Base-by-base conservation (phyloP, 2,797 vertebrate species). In the Eremophila alpestris region DNA sequence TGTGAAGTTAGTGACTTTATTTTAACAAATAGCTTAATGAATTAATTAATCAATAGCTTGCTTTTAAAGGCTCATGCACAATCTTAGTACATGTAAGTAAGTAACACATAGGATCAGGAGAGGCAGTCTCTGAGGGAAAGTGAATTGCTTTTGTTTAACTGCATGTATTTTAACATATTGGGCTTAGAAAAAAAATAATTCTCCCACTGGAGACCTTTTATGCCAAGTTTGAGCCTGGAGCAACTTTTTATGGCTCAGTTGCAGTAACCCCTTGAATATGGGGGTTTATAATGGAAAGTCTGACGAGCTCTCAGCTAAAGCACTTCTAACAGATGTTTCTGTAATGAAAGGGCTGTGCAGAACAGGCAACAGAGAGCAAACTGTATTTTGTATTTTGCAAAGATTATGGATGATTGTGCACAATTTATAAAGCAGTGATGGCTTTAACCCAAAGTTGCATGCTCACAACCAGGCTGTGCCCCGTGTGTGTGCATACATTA, bases 231-330 rank as follows among this genome's bases (percentile, higher is more conserved):
- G 70, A 95, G 94, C 93, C 93, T 93, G 89, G 71, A 97, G 95
- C 89, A 90, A 95, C 60, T 87, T 94, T 97, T 95, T 96, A 95
- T 17, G 13, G 86, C 92, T 95, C 65, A 59, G 73, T 93, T 97
- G 93, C 78, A 90, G 94, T 90, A 95, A 94, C 96, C 93, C 93
- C 92, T 92, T 92, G 75, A 96, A 96, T 95, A 87, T 78, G 32
- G 93, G 90, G 95, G 93, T 83, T 97, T 97, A 94, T 90, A 94
- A 96, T 87, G 96, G 95, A 97, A 96, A 96, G 60, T 97, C 80
- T 97, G 96, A 96, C 90, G 0, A 94, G 69, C 24, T 67, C 46
- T 83, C 68, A 89, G 80, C 84, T 76, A 62, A 89, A 94, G 84
- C 12, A 16, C 69, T 89, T 76, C 76, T 68, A 95, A 85, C 95